phyloP scores from a whole-genome alignment of 2,797 vertebrate genomes.

The Antennarius maculatus region DNA sequence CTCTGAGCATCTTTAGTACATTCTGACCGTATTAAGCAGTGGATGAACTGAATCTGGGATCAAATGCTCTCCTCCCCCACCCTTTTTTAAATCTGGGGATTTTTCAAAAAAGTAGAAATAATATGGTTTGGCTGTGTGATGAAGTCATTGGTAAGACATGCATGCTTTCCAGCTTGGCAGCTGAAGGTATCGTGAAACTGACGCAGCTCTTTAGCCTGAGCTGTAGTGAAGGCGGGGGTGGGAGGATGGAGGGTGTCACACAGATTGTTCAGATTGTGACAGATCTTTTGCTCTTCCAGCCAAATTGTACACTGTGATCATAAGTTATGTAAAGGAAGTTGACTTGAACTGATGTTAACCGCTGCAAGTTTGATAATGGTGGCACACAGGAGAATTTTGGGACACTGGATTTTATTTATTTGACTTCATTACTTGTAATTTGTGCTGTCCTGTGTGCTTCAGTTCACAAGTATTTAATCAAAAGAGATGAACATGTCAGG shows the following conservation, averaged over 20 bases:
- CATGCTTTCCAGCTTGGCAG: constrained; percentile 52
- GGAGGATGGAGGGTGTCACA: background rate
- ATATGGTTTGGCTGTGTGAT: constrained; percentile 57
- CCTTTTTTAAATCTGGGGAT: constrained; percentile 57
- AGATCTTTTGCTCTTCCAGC: background rate
- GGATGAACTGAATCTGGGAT: constrained; percentile 56
- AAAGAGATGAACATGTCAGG: constrained; percentile 30
- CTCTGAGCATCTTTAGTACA: constrained; percentile 43
- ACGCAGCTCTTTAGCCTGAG: constrained; percentile 56
- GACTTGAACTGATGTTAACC: constrained; percentile 38
- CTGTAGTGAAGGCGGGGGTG: constrained; percentile 24
- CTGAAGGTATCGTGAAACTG: constrained; percentile 64
- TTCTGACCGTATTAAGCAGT: constrained; percentile 59
- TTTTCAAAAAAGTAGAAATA: constrained; percentile 58
- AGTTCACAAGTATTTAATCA: constrained; percentile 13
- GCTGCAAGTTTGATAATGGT: constrained; percentile 45
- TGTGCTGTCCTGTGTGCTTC: no score
- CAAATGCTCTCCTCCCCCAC: constrained; percentile 39
- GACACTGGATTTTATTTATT: constrained; percentile 15
- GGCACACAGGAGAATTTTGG: constrained; percentile 3
- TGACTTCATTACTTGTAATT: no score
- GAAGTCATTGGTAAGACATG: constrained; percentile 68
- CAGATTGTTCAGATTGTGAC: background rate
- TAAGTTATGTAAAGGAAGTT: no score
- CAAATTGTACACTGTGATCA: background rate